Evolutionary conservation across 2,888 invertebrate genomes (phyloP).

Genomic region (Euzophera pinguis): DNA sequence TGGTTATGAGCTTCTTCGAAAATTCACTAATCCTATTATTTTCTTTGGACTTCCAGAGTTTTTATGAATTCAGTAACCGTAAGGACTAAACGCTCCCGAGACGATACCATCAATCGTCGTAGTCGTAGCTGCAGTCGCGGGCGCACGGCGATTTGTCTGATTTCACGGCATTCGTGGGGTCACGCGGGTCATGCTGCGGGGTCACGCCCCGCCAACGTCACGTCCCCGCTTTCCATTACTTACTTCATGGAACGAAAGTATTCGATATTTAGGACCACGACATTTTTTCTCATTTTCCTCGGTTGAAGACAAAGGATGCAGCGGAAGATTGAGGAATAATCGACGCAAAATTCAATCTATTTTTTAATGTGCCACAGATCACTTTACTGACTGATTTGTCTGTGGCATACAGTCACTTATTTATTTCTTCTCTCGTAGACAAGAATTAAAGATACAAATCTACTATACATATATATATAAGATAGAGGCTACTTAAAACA

Average conservation of each 20-base stretch:
- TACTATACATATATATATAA: no score
- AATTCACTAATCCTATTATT: no score
- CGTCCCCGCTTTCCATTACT: slow-evolving; percentile 64
- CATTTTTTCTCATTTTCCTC: slow-evolving; percentile 9
- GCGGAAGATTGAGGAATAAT: background rate
- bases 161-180: slow-evolving; percentile 54
- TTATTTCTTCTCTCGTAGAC: no score
- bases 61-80: slow-evolving; percentile 21
- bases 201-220: slow-evolving; percentile 71
- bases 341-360: no score
- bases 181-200: slow-evolving; percentile 61
- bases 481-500: no score
- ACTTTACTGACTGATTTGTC: no score
- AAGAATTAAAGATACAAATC: no score
- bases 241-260: slow-evolving; percentile 60
- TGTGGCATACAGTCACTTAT: no score
- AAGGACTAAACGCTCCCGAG: slow-evolving; percentile 28
- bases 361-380: no score
- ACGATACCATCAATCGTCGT: no score
- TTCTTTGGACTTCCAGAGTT: no score
- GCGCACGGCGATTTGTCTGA: slow-evolving; percentile 78
- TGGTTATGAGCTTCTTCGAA: no score
- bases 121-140: slow-evolving; percentile 50
- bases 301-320: slow-evolving; percentile 5
- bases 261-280: slow-evolving; percentile 17